Evolutionary conservation across 2,113 vertebrate genomes (phyloP).

Genomic region (Ictalurus punctatus): DNA sequence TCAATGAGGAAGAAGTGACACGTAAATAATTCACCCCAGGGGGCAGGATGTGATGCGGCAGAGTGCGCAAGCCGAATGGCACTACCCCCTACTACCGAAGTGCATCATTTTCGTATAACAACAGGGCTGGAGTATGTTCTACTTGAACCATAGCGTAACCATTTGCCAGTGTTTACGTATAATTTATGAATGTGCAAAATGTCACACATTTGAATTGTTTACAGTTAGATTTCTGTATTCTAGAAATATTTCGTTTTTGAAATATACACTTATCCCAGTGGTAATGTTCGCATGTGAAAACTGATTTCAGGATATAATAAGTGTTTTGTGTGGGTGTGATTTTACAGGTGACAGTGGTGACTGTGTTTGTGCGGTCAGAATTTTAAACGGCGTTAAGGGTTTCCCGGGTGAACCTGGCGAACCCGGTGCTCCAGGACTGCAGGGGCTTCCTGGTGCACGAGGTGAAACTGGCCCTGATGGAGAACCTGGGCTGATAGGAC

Average conservation of each 20-base stretch:
- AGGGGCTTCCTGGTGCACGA: conserved; percentile 49
- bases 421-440: conserved; percentile 48
- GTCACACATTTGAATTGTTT: too few species aligned
- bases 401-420: conserved; percentile 32
- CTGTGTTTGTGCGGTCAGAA: conserved; percentile 57
- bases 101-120: too few species aligned
- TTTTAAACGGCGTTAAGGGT: conserved; percentile 49
- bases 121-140: too few species aligned
- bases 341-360: conserved; percentile 58
- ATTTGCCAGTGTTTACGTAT: too few species aligned
- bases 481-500: conserved; percentile 56
- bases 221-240: not conserved
- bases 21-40: too few species aligned
- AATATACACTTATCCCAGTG: not conserved
- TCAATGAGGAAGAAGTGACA: too few species aligned
- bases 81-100: too few species aligned
- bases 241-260: not conserved
- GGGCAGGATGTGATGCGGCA: too few species aligned
- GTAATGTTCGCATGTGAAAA: not conserved
- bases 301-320: not conserved
- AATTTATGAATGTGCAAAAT: too few species aligned
- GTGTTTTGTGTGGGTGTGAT: not conserved
- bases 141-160: too few species aligned
- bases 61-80: too few species aligned
- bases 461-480: conserved; percentile 65